Base-by-base conservation (phyloP, 2,888 invertebrate genomes). In the Polyommatus icarus region DNA sequence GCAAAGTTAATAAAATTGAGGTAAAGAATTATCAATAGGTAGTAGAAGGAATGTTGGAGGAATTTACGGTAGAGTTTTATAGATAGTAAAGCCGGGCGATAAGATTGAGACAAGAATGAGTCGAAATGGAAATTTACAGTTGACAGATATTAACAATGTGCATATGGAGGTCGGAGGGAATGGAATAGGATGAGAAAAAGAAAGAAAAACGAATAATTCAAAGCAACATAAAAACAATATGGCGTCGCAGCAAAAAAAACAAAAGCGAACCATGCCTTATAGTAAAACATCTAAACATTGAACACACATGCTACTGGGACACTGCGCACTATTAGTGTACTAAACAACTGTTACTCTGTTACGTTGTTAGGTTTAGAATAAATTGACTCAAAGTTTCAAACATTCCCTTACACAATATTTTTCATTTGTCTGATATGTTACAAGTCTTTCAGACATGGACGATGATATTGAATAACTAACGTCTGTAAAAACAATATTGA, bases 211-310 rank as follows among this genome's bases (percentile, higher is more conserved):
- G 86, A 88, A 88, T 87, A 89, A 88, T 89, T 92, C 90, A 92
- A 93, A 94, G 93, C 93, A 90, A 92, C 91, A 91, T 88, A 90
- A 91, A 88, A 89, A 88, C 86, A 87, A 86, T 85, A 87, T 84
- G 87, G 91, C 89, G 84, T 84, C 85, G 91, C 92, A 91, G 91
- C 91, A 87, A 91, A 88, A 88, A 85, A 85, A 86, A 91, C 88
- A 89, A 82, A 93, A 92, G 93, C 93, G 82, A 78, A 78, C 78
- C 84, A 85, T 84, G 84, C 84, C 81, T 78, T 79, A 79, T 76
- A 78, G 80, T 79, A 77, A 83, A 76, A 77, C 72, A 50, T 76
- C 76, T 79, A 79, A 91, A 76, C 59, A 78, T 80, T 81, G 79
- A 73, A 76, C 40, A 61, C 50, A 67, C 71, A 76, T 72, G 76